These are phyloP conservation scores for Agapostemon virescens DNA, from an alignment of 2,888 invertebrate genomes.

Conservation along the genomic window DNA sequence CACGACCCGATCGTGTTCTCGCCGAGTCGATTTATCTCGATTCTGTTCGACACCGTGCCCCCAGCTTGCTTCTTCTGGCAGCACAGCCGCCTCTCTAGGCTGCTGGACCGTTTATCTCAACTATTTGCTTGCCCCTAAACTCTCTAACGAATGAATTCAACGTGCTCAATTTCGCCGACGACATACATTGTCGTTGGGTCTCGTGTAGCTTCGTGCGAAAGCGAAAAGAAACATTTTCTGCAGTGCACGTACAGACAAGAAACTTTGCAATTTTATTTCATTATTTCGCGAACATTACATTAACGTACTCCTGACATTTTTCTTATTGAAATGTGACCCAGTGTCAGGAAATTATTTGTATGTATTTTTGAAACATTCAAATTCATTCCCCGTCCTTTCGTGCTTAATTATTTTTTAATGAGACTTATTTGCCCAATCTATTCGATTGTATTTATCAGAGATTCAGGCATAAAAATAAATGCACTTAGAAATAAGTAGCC, in stretches of 20 bases:
- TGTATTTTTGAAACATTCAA: no score
- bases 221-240: no score
- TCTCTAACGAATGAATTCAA: background rate
- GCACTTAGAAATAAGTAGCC: background rate
- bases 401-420: no score
- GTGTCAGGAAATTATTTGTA: no score
- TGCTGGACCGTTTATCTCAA: background rate
- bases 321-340: no score
- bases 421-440: no score
- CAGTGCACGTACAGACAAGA: no score
- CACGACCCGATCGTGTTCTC: constrained; percentile 35
- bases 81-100: background rate
- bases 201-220: accelerated
- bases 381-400: no score
- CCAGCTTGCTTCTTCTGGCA: background rate
- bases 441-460: no score
- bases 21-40: constrained; percentile 31
- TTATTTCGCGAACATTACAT: no score
- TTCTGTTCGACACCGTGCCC: constrained; percentile 12
- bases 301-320: no score
- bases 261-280: background rate
- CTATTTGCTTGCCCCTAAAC: background rate
- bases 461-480: background rate
- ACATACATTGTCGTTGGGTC: background rate
- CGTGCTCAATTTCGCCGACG: background rate